Conservation (phyloP, 2,888 invertebrate genomes). For the Cordylochernes scorpioides region DNA sequence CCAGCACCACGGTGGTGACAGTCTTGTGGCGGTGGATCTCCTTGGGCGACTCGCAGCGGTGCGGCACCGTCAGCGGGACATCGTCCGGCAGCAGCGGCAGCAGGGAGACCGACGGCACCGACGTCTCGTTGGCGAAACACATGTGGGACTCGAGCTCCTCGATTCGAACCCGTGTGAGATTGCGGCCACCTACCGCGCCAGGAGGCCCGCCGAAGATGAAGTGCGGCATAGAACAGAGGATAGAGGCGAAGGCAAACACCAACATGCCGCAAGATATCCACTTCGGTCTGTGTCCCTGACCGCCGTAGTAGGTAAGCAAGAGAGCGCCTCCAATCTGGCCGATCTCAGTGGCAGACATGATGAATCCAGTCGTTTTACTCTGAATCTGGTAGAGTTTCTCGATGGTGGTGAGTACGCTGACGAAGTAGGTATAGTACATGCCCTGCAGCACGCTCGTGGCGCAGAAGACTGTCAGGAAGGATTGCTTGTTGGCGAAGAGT, state of each 20-base stretch:
- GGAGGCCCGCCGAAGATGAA: conserved; percentile 47
- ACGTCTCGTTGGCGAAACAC: conserved; percentile 5
- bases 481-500: conserved; percentile 48
- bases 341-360: conserved; percentile 70
- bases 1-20: conserved; percentile 34
- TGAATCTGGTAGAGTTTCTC: conserved; percentile 75
- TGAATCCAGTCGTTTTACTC: conserved; percentile 62
- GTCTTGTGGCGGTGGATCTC: conserved; percentile 5
- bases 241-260: conserved; percentile 53
- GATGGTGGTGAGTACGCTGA: conserved; percentile 70
- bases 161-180: conserved; percentile 1
- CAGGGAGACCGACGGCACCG: not conserved
- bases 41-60: conserved; percentile 4
- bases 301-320: conserved; percentile 61
- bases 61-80: not conserved
- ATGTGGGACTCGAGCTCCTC: conserved; percentile 11
- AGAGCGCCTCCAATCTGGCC: conserved; percentile 73
- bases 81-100: not conserved
- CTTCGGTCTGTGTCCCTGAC: conserved; percentile 65
- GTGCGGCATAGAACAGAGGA: conserved; percentile 63
- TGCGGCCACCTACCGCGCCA: not conserved
- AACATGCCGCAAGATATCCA: conserved; percentile 84
- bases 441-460: conserved; percentile 27
- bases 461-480: conserved; percentile 54
- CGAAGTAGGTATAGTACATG: conserved; percentile 81